Percentiles rank a stretch among this genome's conserved stretches.
Conservation (phyloP, 2,888 invertebrate genomes). For the Notodonta dromedarius region DNA sequence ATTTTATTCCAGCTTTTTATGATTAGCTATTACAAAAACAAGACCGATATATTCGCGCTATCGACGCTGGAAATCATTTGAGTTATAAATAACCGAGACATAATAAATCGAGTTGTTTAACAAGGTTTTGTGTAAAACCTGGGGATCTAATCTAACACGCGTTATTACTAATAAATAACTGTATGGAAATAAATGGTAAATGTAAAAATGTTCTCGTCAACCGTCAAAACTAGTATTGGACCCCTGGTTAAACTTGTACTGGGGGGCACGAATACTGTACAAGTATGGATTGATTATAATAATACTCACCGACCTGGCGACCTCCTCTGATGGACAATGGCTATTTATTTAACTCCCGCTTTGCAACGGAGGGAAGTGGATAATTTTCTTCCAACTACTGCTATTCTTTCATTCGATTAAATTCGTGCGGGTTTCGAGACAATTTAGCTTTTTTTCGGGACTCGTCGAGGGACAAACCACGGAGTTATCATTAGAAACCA, state of each 20-base stretch:
- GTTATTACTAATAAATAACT: slow-evolving; percentile 22
- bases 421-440: too few species aligned
- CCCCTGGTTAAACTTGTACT: slow-evolving; percentile 10
- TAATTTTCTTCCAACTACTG: background rate
- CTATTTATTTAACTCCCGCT: slow-evolving; percentile 4
- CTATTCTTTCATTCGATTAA: too few species aligned
- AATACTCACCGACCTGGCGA: slow-evolving; percentile 52
- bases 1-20: slow-evolving; percentile 26
- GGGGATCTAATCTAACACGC: slow-evolving; percentile 3
- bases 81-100: slow-evolving; percentile 16
- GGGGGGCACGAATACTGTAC: slow-evolving; percentile 42
- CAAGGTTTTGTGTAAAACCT: slow-evolving; percentile 31
- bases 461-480: too few species aligned
- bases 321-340: slow-evolving; percentile 55
- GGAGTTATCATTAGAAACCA: too few species aligned
- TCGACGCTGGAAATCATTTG: slow-evolving; percentile 27
- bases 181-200: slow-evolving; percentile 42
- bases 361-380: too few species aligned
- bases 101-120: slow-evolving; percentile 27
- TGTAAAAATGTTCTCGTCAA: slow-evolving; percentile 19
- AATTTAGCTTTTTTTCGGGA: too few species aligned
- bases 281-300: slow-evolving; percentile 28
- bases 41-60: slow-evolving; percentile 24
- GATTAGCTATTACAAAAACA: slow-evolving; percentile 20
- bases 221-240: slow-evolving; percentile 32